Conservation (phyloP, 2,797 vertebrate genomes). For the Ciconia nigra region DNA sequence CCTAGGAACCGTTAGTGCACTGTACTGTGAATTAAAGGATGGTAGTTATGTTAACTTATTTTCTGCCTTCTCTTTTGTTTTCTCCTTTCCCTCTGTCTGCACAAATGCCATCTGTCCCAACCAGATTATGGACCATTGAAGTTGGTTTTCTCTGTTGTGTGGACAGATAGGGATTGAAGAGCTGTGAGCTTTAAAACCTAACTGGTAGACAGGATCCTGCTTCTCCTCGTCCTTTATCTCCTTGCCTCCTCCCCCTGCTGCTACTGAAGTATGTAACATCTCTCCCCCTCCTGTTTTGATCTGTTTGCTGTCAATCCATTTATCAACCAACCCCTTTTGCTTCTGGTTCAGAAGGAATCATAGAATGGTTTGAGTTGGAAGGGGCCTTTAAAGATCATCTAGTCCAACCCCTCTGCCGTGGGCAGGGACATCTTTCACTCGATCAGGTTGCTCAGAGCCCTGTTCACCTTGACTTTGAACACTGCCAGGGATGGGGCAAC, state of each 20-base stretch:
- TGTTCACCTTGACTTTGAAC: neutral
- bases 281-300: neutral
- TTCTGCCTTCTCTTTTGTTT: neutral
- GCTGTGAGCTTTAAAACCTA: neutral
- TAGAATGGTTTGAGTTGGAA: neutral
- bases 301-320: neutral
- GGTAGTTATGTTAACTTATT: neutral
- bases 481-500: neutral
- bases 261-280: neutral
- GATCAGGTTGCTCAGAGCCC: neutral
- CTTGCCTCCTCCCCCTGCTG: neutral
- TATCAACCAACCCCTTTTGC: neutral
- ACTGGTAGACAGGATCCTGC: neutral
- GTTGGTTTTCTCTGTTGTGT: neutral
- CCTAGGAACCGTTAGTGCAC: neutral
- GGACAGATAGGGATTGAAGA: neutral
- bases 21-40: neutral
- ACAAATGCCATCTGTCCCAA: neutral
- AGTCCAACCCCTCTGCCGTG: neutral
- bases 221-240: neutral
- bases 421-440: neutral
- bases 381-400: neutral
- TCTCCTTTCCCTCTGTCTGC: neutral
- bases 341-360: neutral
- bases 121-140: neutral